Evolutionary conservation across 2,797 vertebrate species (phyloP).

Genomic region (Tolypeutes matacus): DNA sequence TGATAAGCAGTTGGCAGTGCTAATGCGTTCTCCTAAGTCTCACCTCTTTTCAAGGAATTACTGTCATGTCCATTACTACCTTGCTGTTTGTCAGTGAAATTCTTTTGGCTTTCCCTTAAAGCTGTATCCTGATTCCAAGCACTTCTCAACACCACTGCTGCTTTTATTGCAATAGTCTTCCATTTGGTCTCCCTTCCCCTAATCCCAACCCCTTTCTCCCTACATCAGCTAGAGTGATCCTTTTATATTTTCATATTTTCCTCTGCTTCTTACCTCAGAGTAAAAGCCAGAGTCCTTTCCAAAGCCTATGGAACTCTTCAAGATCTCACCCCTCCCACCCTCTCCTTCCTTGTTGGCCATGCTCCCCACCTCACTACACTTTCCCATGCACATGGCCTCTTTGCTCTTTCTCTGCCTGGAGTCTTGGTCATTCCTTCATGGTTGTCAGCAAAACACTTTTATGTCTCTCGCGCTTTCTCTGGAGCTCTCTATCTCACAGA

Average conservation of each 20-base stretch:
- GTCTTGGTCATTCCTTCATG: background rate
- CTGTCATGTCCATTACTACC: background rate
- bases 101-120: background rate
- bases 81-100: rapidly evolving
- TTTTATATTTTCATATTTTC: background rate
- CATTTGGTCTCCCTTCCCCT: background rate
- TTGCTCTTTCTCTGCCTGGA: background rate
- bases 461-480: background rate
- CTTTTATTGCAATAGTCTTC: background rate
- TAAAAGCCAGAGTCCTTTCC: background rate
- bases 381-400: too few species aligned
- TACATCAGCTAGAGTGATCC: background rate
- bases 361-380: background rate
- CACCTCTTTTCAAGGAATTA: background rate
- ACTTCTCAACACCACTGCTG: rapidly evolving
- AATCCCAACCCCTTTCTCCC: background rate
- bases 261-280: background rate
- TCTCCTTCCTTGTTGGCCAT: too few species aligned
- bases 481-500: too few species aligned
- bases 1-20: background rate
- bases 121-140: background rate
- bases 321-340: background rate
- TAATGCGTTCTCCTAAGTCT: background rate
- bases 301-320: background rate
- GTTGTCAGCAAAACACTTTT: background rate